phyloP scores from a whole-genome alignment of 2,797 vertebrate species.

The Rhinella marina region DNA sequence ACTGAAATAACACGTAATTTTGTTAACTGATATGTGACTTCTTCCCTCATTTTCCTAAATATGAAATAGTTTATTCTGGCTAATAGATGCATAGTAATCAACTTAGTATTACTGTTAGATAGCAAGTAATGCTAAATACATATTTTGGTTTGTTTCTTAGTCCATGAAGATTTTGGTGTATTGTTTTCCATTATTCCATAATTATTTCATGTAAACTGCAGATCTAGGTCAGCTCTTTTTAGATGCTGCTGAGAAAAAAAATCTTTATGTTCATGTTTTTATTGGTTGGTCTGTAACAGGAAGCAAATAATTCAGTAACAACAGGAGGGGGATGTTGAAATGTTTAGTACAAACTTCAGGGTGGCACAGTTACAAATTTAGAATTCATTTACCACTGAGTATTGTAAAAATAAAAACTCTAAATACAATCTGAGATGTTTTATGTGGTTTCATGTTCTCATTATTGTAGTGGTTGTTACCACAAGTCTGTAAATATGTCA shows the following conservation, averaged over 20 bases:
- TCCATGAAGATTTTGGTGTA: not conserved
- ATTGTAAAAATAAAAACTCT: not conserved
- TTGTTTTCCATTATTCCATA: constrained; percentile 22
- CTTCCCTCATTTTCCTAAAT: not conserved
- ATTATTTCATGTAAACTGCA: constrained; percentile 25
- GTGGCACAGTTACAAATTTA: constrained; percentile 28
- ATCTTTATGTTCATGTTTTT: constrained; percentile 39
- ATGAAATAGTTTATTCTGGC: not conserved
- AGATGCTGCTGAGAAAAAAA: constrained; percentile 18
- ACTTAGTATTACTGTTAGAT: not conserved
- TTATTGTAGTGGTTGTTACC: not conserved
- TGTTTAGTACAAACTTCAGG: constrained; percentile 11
- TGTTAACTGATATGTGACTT: not conserved
- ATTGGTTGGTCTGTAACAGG: constrained; percentile 36
- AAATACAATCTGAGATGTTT: constrained; percentile 3
- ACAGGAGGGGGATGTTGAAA: constrained; percentile 40
- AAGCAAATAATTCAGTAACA: constrained; percentile 36
- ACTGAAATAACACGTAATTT: not conserved
- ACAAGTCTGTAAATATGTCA: constrained; percentile 2
- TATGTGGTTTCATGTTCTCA: not conserved
- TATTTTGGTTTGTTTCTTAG: not conserved
- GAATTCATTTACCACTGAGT: constrained; percentile 25
- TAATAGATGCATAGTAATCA: not conserved
- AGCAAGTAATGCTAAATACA: not conserved
- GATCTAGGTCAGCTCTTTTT: constrained; percentile 39